Percentiles rank a stretch among this genome's conserved stretches.
These are phyloP conservation scores for Gastracanthus pulcherrimus DNA, from an alignment of 2,888 invertebrate species.

Conservation along the genomic window DNA sequence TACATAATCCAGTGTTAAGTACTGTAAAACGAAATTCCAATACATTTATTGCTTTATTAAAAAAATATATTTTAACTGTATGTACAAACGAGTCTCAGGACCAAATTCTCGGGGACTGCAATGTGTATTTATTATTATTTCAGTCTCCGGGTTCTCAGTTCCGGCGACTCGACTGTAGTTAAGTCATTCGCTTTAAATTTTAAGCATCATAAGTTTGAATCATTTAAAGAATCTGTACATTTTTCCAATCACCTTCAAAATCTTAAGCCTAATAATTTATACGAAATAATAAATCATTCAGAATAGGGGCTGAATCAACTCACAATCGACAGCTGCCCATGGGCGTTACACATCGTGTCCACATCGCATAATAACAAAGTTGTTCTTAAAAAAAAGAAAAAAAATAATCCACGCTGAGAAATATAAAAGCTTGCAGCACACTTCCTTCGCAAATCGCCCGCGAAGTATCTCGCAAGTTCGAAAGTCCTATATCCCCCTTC, in stretches of 20 bases:
- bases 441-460: not conserved
- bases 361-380: constrained; percentile 47
- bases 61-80: too few species aligned
- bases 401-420: constrained; percentile 27
- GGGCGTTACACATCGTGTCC: constrained; percentile 15
- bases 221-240: too few species aligned
- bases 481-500: not conserved
- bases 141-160: too few species aligned
- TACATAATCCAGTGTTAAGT: not conserved
- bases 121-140: too few species aligned
- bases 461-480: not conserved
- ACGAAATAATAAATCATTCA: not conserved
- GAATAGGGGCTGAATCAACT: constrained; percentile 36
- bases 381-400: constrained; percentile 34
- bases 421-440: not conserved
- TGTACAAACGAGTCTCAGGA: too few species aligned
- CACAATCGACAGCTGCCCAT: constrained; percentile 26
- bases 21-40: too few species aligned
- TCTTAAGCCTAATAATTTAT: not conserved
- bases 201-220: not conserved
- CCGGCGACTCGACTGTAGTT: too few species aligned
- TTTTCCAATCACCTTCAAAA: too few species aligned
- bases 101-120: too few species aligned
- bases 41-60: too few species aligned
- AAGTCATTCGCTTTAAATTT: constrained; percentile 22